Base-by-base conservation (phyloP, 2,797 vertebrate species). In the Nyctibius grandis region DNA sequence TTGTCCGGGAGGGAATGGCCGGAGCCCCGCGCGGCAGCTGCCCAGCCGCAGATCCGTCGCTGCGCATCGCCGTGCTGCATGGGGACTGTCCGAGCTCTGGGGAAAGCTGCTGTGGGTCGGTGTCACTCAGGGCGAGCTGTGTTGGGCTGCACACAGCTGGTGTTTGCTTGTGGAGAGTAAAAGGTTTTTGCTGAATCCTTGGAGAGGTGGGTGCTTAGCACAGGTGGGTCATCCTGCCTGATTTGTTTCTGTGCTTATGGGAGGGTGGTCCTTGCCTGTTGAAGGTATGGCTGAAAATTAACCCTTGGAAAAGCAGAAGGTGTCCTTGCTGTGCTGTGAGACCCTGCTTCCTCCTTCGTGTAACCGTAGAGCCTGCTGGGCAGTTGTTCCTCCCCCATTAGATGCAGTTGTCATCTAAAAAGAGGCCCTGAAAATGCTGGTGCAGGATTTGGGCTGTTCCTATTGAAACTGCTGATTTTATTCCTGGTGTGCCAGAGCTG, bases 41-140 rank as follows among this genome's bases (percentile, higher is more conserved):
- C 50, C 69, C 26, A 23, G 69, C 33, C 1, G 0, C 0, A 2
- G 53, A 12, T 51, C 26, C 8, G 0, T 51, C 0, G 1, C 67
- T 47, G 34, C 1, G 0, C 45, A 34, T 77, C 11, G 1, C 69
- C 3, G 0, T 15, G 60, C 31, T 51, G 47, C 44, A 0, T 13
- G 47, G 44, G 48, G n/a, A n/a, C n/a, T n/a, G n/a, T n/a, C n/a
- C 2, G 1, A 82, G 56, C 25, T 61, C 34, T 42, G 15, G 34
- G 67, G 80, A n/a, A 50, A 74, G 78, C 51, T 40, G 33, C 53
- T 19, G 31, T n/a, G 65, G 44, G 15, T 76, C 1, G 0, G 23
- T 19, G 57, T 9, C 2, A 2, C 76, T 54, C 48, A 20, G 81
- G 51, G 51, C 9, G 2, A 44, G 56, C 80, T 48, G 47, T 12